A percentile compares a stretch with the other conserved stretches of the same genome.
Evolutionary conservation across 92 coral and sea anemone genomes (phyloP).

Genomic region (Porites evermanni): DNA sequence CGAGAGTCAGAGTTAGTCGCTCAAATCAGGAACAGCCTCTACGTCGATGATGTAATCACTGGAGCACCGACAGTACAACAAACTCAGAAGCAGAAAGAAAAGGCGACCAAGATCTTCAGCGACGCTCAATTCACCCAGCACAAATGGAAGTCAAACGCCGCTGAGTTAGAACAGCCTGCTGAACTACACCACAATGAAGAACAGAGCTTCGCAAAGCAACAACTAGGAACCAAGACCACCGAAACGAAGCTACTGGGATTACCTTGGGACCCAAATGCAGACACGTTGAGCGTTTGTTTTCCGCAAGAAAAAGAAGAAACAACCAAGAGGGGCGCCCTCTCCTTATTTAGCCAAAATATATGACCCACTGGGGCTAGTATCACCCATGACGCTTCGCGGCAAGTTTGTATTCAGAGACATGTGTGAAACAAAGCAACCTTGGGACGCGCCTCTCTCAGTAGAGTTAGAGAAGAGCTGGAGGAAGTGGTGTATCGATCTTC

Average conservation of each 20-base stretch:
- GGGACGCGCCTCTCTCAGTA: constrained; percentile 41
- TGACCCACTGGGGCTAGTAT: constrained; percentile 35
- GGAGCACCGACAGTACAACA: constrained; percentile 22
- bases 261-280: constrained; percentile 29
- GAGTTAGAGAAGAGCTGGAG: constrained; percentile 24
- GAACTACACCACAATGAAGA: constrained; percentile 9
- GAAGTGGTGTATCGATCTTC: constrained; percentile 35
- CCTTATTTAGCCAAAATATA: constrained; percentile 19
- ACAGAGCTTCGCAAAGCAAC: constrained; percentile 28
- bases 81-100: constrained; percentile 22
- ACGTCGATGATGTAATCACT: constrained; percentile 23
- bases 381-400: constrained; percentile 37
- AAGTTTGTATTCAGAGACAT: constrained; percentile 39
- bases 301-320: constrained; percentile 9
- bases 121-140: constrained; percentile 19
- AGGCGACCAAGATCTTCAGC: constrained; percentile 15
- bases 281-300: constrained; percentile 19
- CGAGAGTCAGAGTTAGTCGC: constrained; percentile 12
- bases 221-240: constrained; percentile 27
- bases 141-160: constrained; percentile 15
- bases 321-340: constrained; percentile 16
- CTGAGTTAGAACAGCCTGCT: constrained; percentile 11
- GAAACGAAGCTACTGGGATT: constrained; percentile 28
- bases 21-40: constrained; percentile 35
- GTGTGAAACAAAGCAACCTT: constrained; percentile 20